Percentiles rank a stretch among this genome's conserved stretches.
phyloP scores from a whole-genome alignment of 2,888 invertebrate species.

The Dicyrtoma fusca region DNA sequence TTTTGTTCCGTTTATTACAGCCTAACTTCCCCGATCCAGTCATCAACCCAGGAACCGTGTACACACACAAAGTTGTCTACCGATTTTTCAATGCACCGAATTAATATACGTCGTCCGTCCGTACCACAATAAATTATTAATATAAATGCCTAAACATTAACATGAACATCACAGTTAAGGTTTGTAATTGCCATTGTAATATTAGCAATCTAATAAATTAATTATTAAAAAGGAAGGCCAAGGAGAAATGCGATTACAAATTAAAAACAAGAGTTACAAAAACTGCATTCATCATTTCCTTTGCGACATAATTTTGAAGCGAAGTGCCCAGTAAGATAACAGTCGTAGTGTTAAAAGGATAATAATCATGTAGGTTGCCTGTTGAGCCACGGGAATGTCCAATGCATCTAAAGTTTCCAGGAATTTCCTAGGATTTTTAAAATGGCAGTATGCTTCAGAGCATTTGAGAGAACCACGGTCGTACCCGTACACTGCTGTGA shows the following conservation, averaged over 20 bases:
- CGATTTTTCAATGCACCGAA: too few relatives aligned
- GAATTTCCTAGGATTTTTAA: conserved; percentile 78
- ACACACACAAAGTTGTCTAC: conserved; percentile 69
- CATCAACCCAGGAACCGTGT: conserved; percentile 72
- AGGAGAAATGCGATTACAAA: background rate
- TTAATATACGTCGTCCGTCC: too few relatives aligned
- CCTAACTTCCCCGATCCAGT: conserved; percentile 74
- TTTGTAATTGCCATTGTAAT: background rate
- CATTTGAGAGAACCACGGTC: conserved; percentile 75
- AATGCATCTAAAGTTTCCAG: conserved; percentile 81
- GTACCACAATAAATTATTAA: too few relatives aligned
- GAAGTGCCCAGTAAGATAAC: conserved; percentile 71
- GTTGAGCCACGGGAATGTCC: conserved; percentile 59
- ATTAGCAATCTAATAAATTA: background rate
- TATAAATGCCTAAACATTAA: too few relatives aligned
- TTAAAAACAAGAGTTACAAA: background rate
- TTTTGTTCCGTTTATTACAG: conserved; percentile 62
- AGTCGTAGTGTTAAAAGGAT: conserved; percentile 69
- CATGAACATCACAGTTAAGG: too few relatives aligned
- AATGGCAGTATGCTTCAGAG: conserved; percentile 80
- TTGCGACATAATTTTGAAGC: conserved; percentile 63
- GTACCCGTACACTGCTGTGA: conserved; percentile 70
- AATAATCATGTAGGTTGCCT: conserved; percentile 61
- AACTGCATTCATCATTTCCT: conserved; percentile 16
- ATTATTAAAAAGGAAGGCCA: background rate